Conservation (phyloP, 2,797 vertebrate species). For the Chrysocyon brachyurus region DNA sequence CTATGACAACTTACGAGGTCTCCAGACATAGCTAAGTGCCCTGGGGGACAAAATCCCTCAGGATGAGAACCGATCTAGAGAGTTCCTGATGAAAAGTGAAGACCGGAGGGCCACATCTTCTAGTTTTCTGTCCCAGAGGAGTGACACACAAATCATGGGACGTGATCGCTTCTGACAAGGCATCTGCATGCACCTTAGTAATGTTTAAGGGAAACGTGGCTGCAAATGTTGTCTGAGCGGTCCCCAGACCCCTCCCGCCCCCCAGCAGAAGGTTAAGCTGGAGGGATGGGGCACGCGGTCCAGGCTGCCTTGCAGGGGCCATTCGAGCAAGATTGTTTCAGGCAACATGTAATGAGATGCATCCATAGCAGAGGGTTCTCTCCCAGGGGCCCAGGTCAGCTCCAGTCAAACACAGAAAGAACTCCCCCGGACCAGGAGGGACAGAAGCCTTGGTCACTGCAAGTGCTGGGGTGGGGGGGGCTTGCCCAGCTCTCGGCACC, state of each 20-base stretch:
- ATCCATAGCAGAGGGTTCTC: neutral
- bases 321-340: neutral
- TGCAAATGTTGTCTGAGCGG: neutral
- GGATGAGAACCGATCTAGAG: neutral
- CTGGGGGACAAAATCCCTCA: neutral
- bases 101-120: fast-evolving
- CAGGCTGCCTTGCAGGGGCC: neutral
- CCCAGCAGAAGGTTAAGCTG: neutral
- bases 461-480: no score
- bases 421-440: neutral
- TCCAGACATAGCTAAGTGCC: neutral
- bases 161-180: neutral
- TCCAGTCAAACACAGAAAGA: neutral
- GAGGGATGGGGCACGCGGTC: neutral
- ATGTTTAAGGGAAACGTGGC: neutral
- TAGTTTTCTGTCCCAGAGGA: fast-evolving
- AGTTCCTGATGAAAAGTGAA: neutral
- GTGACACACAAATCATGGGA: neutral
- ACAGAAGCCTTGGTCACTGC: neutral
- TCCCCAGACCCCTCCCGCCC: neutral
- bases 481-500: neutral
- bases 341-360: neutral
- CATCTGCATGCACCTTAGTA: neutral
- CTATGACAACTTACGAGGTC: neutral
- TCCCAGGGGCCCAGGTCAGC: neutral